Evolutionary conservation across 2,113 vertebrate genomes (phyloP).

Genomic region (Saguinus imperator): DNA sequence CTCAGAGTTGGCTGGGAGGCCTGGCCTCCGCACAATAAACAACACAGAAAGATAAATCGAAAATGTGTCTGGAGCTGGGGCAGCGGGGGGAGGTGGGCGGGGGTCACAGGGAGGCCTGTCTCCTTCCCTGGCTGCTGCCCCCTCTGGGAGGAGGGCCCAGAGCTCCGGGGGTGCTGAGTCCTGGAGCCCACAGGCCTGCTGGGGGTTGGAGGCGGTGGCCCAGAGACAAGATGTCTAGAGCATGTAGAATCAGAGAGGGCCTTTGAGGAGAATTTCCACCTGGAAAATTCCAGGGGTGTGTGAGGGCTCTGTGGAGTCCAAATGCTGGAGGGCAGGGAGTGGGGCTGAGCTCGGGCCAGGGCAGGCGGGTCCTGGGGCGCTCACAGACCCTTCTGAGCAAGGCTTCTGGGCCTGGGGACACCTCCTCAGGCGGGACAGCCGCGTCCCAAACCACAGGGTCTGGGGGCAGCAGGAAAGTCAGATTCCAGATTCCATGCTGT

Average conservation of each 20-base stretch:
- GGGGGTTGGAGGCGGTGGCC: neutral
- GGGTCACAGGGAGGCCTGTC: conserved; percentile 60
- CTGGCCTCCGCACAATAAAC: conserved; percentile 73
- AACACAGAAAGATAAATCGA: conserved; percentile 75
- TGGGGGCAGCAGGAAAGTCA: no score
- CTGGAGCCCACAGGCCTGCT: neutral
- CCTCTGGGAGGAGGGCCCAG: neutral
- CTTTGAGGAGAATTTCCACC: conserved; percentile 54
- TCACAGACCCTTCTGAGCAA: neutral
- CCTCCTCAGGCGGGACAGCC: no score
- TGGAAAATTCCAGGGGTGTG: conserved; percentile 62
- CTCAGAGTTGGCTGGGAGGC: conserved; percentile 70
- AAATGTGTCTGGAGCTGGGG: conserved; percentile 72
- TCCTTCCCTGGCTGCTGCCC: neutral
- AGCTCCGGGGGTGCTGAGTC: neutral
- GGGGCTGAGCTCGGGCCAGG: neutral
- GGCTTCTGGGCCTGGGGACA: no score
- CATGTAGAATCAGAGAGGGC: neutral
- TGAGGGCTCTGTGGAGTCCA: neutral
- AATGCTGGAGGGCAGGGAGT: neutral
- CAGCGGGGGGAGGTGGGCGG: conserved; percentile 29
- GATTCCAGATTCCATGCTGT: no score
- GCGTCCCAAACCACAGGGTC: no score
- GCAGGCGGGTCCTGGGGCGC: neutral
- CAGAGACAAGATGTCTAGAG: neutral